Base-by-base conservation (phyloP, 1,140 invertebrate species). In the Drosophila simulans region DNA sequence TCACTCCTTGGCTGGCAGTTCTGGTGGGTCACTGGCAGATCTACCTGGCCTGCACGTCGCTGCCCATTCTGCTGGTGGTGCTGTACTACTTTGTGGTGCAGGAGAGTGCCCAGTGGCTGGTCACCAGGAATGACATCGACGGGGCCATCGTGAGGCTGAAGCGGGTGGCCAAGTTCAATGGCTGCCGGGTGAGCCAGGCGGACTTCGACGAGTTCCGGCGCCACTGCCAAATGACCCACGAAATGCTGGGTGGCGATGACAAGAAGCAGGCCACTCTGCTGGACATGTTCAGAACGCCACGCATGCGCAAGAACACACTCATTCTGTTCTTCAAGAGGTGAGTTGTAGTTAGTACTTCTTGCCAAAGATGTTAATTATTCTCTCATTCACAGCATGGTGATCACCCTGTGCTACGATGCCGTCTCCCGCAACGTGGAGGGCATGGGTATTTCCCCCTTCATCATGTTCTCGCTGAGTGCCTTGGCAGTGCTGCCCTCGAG, bases 101-200 rank as follows among this genome's bases (percentile, higher is more conserved):
- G 74, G 95, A 95, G 90, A 95, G 94, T 54, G 94, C 94, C 0
- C 93, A 94, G 68, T 95, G 95, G 95, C 89, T 95, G 35, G 92
- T 95, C 12, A 94, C 94, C 27, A 93, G 94, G 77, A 94, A 94
- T 5, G 90, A 93, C 34, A 91, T 93, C 1, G 93, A 94, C n/a
- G 92, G 94, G 27, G 94, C 94, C 22, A 93, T 94, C 2, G 64
- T 91, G 37, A 93, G 94, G 55, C 93, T 95, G 35, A 81, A 92
- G 73, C 92, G 88, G 35, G 94, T 95, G 37, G 94, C 95, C 3
- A 88, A 92, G 69, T 93, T 94, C 55, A 95, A 95, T 81, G 92
- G 93, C 5, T 92, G 92, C 62, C 80, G 78, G 22, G 85, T 95
- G 11, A 78, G 92, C 7, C 90, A 93, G 11, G 82, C 92, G 56